phyloP scores from a whole-genome alignment of 2,888 invertebrate species.

The Cephus pygmeus region DNA sequence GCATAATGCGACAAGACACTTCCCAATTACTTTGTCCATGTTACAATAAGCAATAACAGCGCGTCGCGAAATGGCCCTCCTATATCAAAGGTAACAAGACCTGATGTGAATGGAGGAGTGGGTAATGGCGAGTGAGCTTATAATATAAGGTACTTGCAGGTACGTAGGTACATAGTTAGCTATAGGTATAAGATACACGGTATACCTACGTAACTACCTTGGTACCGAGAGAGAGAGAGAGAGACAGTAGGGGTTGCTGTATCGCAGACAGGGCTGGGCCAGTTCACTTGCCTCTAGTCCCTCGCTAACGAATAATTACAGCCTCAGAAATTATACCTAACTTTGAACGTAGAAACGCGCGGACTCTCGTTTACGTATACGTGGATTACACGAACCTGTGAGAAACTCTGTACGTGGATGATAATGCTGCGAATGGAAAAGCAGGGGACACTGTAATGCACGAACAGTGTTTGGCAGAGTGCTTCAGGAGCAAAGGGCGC shows the following conservation, averaged over 20 bases:
- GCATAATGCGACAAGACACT: slow-evolving; percentile 12
- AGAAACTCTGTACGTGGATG: slow-evolving; percentile 23
- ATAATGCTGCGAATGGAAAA: slow-evolving; percentile 33
- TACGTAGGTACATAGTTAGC: slow-evolving; percentile 25
- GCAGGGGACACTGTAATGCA: slow-evolving; percentile 42
- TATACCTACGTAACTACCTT: neutral
- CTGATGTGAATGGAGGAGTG: slow-evolving; percentile 25
- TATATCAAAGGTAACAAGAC: slow-evolving; percentile 34
- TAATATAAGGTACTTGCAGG: slow-evolving; percentile 32
- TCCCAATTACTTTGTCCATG: slow-evolving; percentile 22
- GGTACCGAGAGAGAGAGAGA: neutral
- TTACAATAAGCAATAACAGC: slow-evolving; percentile 23
- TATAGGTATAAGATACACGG: neutral
- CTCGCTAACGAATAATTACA: slow-evolving; percentile 53
- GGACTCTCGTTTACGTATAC: slow-evolving; percentile 6
- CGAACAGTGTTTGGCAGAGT: slow-evolving; percentile 44
- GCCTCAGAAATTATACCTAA: slow-evolving; percentile 36
- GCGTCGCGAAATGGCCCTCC: slow-evolving; percentile 18
- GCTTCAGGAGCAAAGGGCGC: slow-evolving; percentile 12
- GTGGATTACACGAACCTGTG: neutral
- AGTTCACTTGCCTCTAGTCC: slow-evolving; percentile 24
- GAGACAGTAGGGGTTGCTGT: slow-evolving; percentile 10
- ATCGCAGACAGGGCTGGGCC: slow-evolving; percentile 1
- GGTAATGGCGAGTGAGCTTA: slow-evolving; percentile 38
- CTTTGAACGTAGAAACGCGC: slow-evolving; percentile 15